Conservation (phyloP, 1,140 invertebrate genomes). For the Pectinophora gossypiella region DNA sequence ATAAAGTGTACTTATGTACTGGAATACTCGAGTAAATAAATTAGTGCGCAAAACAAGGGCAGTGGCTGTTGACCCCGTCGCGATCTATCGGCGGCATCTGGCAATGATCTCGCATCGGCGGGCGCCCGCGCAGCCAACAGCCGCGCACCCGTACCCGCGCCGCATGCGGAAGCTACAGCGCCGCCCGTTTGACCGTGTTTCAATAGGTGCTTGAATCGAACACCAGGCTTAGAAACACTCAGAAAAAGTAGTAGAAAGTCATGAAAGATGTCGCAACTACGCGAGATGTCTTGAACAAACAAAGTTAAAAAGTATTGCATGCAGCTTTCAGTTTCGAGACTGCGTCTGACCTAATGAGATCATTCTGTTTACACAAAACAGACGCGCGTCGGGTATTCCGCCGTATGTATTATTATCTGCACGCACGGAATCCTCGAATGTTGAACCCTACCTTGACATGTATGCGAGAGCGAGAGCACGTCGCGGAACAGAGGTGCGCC, state of each 20-base stretch:
- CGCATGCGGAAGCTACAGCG: conserved; percentile 49
- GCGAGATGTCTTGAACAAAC: not conserved
- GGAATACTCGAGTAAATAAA: conserved; percentile 41
- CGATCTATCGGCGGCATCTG: conserved; percentile 65
- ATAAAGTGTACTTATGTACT: conserved; percentile 12
- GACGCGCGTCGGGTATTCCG: conserved; percentile 42
- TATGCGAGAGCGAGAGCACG: conserved; percentile 55
- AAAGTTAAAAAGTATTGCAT: not conserved
- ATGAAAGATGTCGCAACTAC: conserved; percentile 14
- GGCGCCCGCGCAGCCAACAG: conserved; percentile 28
- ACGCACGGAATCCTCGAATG: conserved; percentile 64
- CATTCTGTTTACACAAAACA: conserved; percentile 49
- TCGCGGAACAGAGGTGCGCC: conserved; percentile 47
- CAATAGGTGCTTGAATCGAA: conserved; percentile 54
- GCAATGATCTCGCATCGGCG: conserved; percentile 61
- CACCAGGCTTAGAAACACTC: conserved; percentile 20
- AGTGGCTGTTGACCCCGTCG: conserved; percentile 69
- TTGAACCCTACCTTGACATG: conserved; percentile 74
- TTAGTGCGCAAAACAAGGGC: conserved; percentile 64
- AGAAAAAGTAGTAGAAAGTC: conserved; percentile 44
- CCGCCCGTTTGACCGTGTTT: conserved; percentile 61
- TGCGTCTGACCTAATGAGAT: conserved; percentile 43
- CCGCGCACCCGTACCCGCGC: conserved; percentile 29
- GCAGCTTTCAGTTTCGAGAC: not conserved
- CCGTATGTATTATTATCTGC: conserved; percentile 52